Evolutionary conservation across 2,888 invertebrate genomes (phyloP).

Genomic region (Scaptomyza parva): DNA sequence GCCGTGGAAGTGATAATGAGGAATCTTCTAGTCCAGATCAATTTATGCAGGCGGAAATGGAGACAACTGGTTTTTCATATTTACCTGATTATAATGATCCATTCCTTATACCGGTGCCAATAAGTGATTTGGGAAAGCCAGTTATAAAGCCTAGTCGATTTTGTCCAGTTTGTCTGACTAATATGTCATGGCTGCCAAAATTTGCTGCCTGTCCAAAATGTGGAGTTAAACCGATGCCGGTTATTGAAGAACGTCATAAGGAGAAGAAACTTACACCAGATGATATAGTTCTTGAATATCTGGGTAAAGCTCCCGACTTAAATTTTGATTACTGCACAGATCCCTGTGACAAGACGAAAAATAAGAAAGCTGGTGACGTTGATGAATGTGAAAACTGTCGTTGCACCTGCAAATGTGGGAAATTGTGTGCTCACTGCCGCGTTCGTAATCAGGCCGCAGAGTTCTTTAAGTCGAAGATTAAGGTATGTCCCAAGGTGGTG

Average conservation of each 20-base stretch:
- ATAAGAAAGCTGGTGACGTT: background rate
- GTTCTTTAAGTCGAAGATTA: conserved; percentile 33
- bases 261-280: conserved; percentile 71
- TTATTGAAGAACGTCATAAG: conserved; percentile 71
- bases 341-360: conserved; percentile 38
- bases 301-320: conserved; percentile 47
- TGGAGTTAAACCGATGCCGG: conserved; percentile 79
- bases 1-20: conserved; percentile 21
- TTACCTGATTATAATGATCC: conserved; percentile 43
- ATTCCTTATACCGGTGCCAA: conserved; percentile 42
- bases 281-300: conserved; percentile 73
- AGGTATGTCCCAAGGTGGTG: conserved; percentile 45
- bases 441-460: conserved; percentile 71
- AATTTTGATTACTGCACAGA: conserved; percentile 54
- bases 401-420: conserved; percentile 72
- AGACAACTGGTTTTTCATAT: conserved; percentile 22
- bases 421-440: conserved; percentile 75
- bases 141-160: conserved; percentile 59
- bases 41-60: conserved; percentile 1
- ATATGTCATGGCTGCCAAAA: conserved; percentile 84
- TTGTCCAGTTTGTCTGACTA: conserved; percentile 82
- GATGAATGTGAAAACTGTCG: conserved; percentile 27
- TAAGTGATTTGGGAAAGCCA: conserved; percentile 31
- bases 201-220: conserved; percentile 84
- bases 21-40: conserved; percentile 4